A percentile compares a stretch with the other conserved stretches of the same genome.
phyloP scores from a whole-genome alignment of 2,797 vertebrate species.

The Thripadectes ignobilis region DNA sequence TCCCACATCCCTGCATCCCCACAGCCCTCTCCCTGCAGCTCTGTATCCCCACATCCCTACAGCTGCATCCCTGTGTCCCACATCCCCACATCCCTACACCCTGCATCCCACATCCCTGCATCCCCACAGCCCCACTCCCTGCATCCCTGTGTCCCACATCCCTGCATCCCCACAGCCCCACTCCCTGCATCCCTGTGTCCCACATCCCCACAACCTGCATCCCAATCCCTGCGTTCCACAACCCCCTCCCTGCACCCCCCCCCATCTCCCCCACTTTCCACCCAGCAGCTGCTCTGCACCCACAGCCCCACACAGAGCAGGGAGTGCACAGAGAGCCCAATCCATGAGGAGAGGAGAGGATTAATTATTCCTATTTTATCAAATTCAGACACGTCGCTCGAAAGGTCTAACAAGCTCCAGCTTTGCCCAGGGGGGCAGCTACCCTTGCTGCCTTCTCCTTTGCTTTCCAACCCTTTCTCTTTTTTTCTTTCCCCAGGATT shows the following conservation, averaged over 20 bases:
- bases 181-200: background rate
- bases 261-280: background rate
- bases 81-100: background rate
- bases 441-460: background rate
- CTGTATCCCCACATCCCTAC: too few relatives aligned
- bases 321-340: background rate
- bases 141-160: background rate
- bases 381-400: background rate
- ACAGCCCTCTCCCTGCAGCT: background rate
- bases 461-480: background rate
- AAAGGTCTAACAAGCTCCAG: constrained; percentile 29
- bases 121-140: background rate
- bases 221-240: background rate
- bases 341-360: background rate
- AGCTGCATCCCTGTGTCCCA: background rate
- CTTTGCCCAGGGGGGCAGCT: background rate
- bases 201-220: background rate
- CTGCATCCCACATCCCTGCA: too few relatives aligned
- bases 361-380: constrained; percentile 43
- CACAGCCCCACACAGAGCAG: background rate
- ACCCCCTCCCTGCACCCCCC: background rate
- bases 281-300: background rate
- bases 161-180: background rate
- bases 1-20: background rate
- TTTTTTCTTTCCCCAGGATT: background rate